Evolutionary conservation across 2,113 vertebrate species (phyloP).

Genomic region (western clawed frog (Xenopus tropicalis)): DNA sequence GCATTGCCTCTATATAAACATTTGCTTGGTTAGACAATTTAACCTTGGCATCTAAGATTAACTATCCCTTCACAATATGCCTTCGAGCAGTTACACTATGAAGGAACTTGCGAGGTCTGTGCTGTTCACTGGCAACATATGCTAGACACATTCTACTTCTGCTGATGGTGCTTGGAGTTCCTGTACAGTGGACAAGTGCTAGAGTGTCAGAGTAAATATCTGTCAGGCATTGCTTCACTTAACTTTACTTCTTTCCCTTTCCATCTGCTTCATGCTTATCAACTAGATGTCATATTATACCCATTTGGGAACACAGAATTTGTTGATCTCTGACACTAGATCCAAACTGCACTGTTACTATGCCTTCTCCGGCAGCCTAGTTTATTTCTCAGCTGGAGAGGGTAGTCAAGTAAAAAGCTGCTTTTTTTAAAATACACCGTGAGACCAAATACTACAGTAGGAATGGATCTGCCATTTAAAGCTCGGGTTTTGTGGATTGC

Average conservation of each 20-base stretch:
- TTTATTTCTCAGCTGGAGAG: conserved; percentile 42
- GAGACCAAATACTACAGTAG: conserved; percentile 42
- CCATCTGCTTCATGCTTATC: conserved; percentile 80
- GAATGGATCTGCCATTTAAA: conserved; percentile 74
- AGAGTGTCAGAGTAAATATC: conserved; percentile 47
- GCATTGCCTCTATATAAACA: conserved; percentile 24
- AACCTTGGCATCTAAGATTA: conserved; percentile 18
- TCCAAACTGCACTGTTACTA: neutral
- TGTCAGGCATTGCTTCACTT: conserved; percentile 11
- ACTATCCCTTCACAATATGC: conserved; percentile 11
- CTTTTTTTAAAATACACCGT: conserved; percentile 33
- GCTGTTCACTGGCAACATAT: neutral
- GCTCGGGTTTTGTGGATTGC: conserved; percentile 82
- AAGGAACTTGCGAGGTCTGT: conserved; percentile 1
- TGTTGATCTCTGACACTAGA: conserved; percentile 54
- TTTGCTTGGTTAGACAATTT: conserved; percentile 15
- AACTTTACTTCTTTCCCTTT: conserved; percentile 45
- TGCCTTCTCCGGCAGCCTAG: conserved; percentile 45
- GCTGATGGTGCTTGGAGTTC: conserved; percentile 40
- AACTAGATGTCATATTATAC: conserved; percentile 65
- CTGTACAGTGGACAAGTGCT: conserved; percentile 46
- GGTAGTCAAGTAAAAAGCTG: conserved; percentile 35
- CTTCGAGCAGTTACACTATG: conserved; percentile 2
- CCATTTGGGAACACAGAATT: conserved; percentile 76
- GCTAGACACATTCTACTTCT: conserved; percentile 12